Percentiles rank a stretch among this genome's conserved stretches.
These are phyloP conservation scores for Idaea straminata DNA, from an alignment of 2,888 invertebrate species.

Conservation along the genomic window DNA sequence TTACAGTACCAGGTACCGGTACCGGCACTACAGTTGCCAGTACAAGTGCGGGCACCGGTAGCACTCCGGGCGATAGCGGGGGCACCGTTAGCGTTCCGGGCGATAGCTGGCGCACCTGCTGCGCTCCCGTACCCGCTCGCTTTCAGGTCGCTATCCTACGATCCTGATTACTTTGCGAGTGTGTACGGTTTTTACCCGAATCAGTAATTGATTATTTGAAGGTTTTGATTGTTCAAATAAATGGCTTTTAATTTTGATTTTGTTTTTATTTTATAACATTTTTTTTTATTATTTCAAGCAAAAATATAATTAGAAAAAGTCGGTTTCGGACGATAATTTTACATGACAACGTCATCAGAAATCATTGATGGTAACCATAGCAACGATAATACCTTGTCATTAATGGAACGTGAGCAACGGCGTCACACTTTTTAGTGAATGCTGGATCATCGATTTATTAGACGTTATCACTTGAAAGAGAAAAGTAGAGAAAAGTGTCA, in stretches of 20 bases:
- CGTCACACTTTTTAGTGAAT: too few species aligned
- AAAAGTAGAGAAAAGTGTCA: too few species aligned
- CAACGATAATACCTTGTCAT: too few species aligned
- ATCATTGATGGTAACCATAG: too few species aligned
- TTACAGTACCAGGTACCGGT: conserved; percentile 11
- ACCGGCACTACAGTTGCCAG: conserved; percentile 5
- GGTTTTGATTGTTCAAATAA: not conserved
- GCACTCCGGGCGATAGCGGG: conserved; percentile 6
- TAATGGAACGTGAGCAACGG: too few species aligned
- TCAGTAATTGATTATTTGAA: conserved; percentile 15
- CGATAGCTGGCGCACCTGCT: not conserved
- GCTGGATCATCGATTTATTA: too few species aligned
- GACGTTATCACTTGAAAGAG: too few species aligned
- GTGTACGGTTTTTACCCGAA: conserved; percentile 39
- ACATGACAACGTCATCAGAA: too few species aligned
- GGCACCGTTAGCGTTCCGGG: not conserved
- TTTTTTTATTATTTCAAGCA: too few species aligned
- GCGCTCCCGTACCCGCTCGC: conserved; percentile 5
- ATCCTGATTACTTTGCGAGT: conserved; percentile 39
- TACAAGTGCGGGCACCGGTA: conserved; percentile 9
- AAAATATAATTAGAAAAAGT: too few species aligned
- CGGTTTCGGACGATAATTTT: too few species aligned
- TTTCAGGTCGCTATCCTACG: conserved; percentile 16
- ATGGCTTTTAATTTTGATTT: not conserved
- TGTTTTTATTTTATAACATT: not conserved